Percentiles rank a stretch among this genome's conserved stretches.
Conservation (phyloP, 2,888 invertebrate species). For the Zonitis immaculata region DNA sequence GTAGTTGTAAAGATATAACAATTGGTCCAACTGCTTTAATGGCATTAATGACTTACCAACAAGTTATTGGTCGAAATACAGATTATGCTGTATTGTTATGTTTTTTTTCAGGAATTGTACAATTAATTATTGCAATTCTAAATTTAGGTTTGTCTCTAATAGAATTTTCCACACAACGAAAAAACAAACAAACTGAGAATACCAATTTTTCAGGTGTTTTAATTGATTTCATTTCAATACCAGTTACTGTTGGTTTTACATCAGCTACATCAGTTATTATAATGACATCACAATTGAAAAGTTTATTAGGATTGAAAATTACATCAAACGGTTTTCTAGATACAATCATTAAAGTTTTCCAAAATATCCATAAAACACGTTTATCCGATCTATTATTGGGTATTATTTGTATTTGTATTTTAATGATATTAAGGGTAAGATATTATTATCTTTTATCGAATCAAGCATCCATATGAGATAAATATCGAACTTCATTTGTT, state of each 20-base stretch:
- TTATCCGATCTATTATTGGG: slow-evolving; percentile 69
- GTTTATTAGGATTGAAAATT: slow-evolving; percentile 67
- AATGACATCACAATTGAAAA: slow-evolving; percentile 78
- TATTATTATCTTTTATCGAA: too few relatives aligned
- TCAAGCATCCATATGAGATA: too few relatives aligned
- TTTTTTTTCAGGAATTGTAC: slow-evolving; percentile 76
- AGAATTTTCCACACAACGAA: too few relatives aligned
- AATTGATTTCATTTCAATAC: slow-evolving; percentile 85
- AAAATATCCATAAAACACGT: slow-evolving; percentile 64
- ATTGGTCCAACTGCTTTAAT: slow-evolving; percentile 92
- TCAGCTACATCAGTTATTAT: slow-evolving; percentile 90
- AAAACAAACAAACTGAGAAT: too few relatives aligned
- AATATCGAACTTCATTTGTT: too few relatives aligned
- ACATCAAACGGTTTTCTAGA: slow-evolving; percentile 71
- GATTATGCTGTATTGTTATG: slow-evolving; percentile 80
- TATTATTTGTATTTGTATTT: slow-evolving; percentile 63
- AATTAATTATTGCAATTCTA: slow-evolving; percentile 74
- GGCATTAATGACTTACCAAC: slow-evolving; percentile 84
- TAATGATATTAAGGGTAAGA: slow-evolving; percentile 73
- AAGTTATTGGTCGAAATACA: slow-evolving; percentile 62
- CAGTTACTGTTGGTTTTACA: slow-evolving; percentile 85
- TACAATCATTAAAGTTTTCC: slow-evolving; percentile 64
- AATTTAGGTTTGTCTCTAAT: slow-evolving; percentile 63
- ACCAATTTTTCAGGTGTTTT: slow-evolving; percentile 62
- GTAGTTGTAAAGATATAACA: slow-evolving; percentile 82